Conservation (phyloP, 2,888 invertebrate species). For the Luperina testacea region DNA sequence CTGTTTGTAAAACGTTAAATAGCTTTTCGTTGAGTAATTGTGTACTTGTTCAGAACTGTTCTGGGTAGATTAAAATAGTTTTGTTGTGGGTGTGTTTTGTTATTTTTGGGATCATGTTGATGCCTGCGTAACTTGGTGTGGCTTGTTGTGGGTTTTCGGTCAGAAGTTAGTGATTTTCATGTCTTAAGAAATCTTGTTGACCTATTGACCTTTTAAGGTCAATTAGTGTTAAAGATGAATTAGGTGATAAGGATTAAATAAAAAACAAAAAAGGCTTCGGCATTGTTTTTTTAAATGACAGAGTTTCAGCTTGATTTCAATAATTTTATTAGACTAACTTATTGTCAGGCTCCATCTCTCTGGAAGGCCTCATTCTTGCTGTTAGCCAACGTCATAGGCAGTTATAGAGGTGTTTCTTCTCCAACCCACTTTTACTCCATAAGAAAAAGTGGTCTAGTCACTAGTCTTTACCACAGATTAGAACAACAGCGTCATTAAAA, state of each 20-base stretch:
- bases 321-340: too few species aligned
- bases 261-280: neutral
- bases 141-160: neutral
- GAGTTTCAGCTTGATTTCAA: neutral
- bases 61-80: conserved; percentile 51
- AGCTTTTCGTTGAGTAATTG: conserved; percentile 57
- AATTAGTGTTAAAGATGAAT: neutral
- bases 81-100: conserved; percentile 16
- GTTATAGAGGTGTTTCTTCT: neutral
- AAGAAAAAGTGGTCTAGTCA: too few species aligned
- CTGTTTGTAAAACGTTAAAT: conserved; percentile 63
- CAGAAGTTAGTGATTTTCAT: neutral
- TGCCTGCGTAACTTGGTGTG: neutral
- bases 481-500: neutral
- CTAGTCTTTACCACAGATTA: neutral
- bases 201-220: too few species aligned
- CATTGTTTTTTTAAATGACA: neutral
- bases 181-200: neutral
- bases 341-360: neutral
- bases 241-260: too few species aligned
- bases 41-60: conserved; percentile 42
- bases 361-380: neutral
- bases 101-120: conserved; percentile 31
- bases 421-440: neutral
- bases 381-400: neutral